Evolutionary conservation across 2,113 vertebrate genomes (phyloP), one percentile per base, ranked within the genome.

Genomic region (Lepisosteus oculatus): DNA sequence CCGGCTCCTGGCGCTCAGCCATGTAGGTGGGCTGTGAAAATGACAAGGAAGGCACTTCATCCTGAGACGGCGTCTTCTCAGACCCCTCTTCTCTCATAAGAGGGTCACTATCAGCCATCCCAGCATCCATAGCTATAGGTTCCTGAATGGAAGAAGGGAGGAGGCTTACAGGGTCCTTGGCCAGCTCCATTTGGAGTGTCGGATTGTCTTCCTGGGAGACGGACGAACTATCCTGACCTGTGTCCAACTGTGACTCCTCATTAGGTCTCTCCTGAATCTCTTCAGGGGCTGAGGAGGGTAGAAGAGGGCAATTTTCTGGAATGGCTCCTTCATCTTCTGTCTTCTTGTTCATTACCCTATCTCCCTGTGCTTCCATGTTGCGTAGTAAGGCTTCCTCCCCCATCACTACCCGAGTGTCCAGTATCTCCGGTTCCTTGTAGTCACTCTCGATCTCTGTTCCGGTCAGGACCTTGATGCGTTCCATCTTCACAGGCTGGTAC

Each of bases 331-430:
- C 79, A 65, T 87, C 81, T 66, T 43, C 69, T 61, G 72, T 72
- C 17, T 74, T 74, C 61, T 14, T 75, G 43, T 45, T 41, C n/a
- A 55, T 15, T 6, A 63, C 54, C 57, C 77, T 80, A 44, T 59
- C 82, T 76, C 81, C 86, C 68, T 77, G 83, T 1, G 74, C 79
- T 56, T 93, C 90, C 74, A 82, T 84, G 55, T 82, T 83, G 70
- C 85, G 90, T 57, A 92, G 83, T 71, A 84, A 76, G 0, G 95
- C 93, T 80, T 98, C 95, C 82, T 97, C 92, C 0, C 95, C 96
- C 94, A 96, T 96, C 67, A 96, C 96, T 8, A 96, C 93, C 73
- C 95, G 85, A 43, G 93, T 85, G 69, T 95, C 94, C 72, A 94
- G 87, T 3, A 85, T 83, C 11, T 90, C 87, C 55, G 82, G 78